These are phyloP conservation scores for Tupiocoris notatus DNA, from an alignment of 2,888 invertebrate genomes.

Conservation along the genomic window DNA sequence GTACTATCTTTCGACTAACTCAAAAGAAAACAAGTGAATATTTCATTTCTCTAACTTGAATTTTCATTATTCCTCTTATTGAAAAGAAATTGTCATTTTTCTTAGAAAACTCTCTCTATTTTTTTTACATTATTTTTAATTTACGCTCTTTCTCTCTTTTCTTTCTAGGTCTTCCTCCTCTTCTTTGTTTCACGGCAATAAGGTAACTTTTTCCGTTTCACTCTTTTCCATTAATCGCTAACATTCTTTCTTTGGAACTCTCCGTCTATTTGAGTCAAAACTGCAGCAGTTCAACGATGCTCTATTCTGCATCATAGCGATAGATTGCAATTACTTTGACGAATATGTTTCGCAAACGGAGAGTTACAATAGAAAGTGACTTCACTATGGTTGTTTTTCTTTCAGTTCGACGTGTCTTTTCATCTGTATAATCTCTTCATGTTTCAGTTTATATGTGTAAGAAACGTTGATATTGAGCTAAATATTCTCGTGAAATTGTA, in stretches of 20 bases:
- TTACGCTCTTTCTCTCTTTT: slow-evolving; percentile 41
- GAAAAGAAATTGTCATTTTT: slow-evolving; percentile 12
- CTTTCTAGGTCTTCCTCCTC: slow-evolving; percentile 45
- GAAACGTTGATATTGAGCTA: too few relatives aligned
- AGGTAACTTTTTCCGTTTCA: slow-evolving; percentile 37
- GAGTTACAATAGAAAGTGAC: neutral
- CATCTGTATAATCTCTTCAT: too few relatives aligned
- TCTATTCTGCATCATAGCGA: too few relatives aligned
- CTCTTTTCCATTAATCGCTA: neutral
- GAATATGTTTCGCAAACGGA: too few relatives aligned
- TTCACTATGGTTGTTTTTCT: neutral
- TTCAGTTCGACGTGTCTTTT: neutral
- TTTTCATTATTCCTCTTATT: neutral
- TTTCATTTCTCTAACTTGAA: neutral
- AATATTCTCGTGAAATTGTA: too few relatives aligned
- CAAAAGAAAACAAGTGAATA: neutral
- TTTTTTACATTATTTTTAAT: slow-evolving; percentile 37
- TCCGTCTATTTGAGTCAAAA: neutral
- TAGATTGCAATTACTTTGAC: too few relatives aligned
- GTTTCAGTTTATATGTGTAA: too few relatives aligned
- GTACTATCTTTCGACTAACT: neutral
- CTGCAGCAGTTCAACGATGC: too few relatives aligned
- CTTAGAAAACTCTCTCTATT: slow-evolving; percentile 24
- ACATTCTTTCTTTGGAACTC: neutral
- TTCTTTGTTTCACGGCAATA: slow-evolving; percentile 45